Evolutionary conservation across 30 jellyfish, hydroid and myxozoan species (phyloP), one percentile per base, ranked within the genome.

Genomic region (Rhopilema esculentum): DNA sequence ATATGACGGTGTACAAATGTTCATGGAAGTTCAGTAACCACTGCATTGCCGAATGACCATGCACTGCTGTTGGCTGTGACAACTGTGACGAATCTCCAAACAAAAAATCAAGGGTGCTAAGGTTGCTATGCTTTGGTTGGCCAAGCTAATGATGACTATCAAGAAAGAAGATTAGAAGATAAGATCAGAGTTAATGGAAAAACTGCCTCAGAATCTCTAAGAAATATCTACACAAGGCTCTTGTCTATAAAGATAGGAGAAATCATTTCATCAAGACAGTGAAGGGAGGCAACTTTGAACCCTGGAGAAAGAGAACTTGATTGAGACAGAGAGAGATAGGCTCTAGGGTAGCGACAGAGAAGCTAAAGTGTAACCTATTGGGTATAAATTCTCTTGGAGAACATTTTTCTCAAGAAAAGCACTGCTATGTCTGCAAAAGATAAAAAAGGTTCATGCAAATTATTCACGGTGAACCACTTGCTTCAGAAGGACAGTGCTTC

Each of bases 391-490:
- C n/a, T n/a, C n/a, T n/a, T n/a, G n/a, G n/a, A n/a, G n/a, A n/a
- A n/a, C n/a, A n/a, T n/a, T n/a, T n/a, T n/a, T n/a, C n/a, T n/a
- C n/a, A n/a, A n/a, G n/a, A n/a, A n/a, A 40, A 12, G 57, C 12
- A 40, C 57, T 40, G 57, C 57, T 40, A 80, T 80, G 90, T 80
- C 90, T 19, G 65, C 20, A 8, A 28, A 40, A 7, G 61, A 49
- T 48, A 65, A 49, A 80, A 40, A 12, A 40, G 30, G 31, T 33
- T 50, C 81, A 19, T 64, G 16, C 32, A 80, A 32, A 27, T 31
- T 69, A 19, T 80, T 80, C 32, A 32, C 90, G 7, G 90, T 80
- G 62, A 65, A 49, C 28, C 81, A 66, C 53, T 40, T 80, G 67
- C 82, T 80, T 32, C 71, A 28, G 18, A 80, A 80, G 51, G 90